These are phyloP conservation scores for Chymomyza amoena DNA, from an alignment of 2,888 invertebrate genomes.

Conservation along the genomic window DNA sequence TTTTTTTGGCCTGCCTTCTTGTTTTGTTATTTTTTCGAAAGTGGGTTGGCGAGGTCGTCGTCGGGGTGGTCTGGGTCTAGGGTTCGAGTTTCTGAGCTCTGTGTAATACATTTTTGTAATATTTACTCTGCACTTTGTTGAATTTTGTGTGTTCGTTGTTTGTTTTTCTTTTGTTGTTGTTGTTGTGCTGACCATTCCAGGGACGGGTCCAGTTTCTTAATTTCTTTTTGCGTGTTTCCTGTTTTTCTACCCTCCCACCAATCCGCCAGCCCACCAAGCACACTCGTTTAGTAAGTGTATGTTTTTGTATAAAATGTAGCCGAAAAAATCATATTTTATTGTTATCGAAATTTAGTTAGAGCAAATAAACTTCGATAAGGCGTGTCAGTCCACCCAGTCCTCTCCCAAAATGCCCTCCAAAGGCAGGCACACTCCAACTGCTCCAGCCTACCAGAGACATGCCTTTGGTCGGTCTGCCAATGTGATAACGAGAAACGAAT, in stretches of 20 bases:
- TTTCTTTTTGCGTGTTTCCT: conserved; percentile 58
- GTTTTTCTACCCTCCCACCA: neutral
- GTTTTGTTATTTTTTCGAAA: conserved; percentile 18
- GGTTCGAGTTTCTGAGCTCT: neutral
- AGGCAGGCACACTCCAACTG: too few relatives aligned
- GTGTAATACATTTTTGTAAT: conserved; percentile 66
- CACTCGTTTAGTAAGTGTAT: neutral
- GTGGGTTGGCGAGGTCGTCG: conserved; percentile 2
- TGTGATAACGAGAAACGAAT: conserved; percentile 20
- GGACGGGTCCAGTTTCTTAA: conserved; percentile 54
- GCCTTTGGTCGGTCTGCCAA: too few relatives aligned
- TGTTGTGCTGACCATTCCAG: neutral
- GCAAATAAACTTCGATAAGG: conserved; percentile 54
- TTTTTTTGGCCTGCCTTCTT: conserved; percentile 14
- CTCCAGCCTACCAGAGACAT: too few relatives aligned
- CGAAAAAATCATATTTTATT: conserved; percentile 68
- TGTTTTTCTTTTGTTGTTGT: conserved; percentile 30
- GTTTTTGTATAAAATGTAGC: conserved; percentile 28
- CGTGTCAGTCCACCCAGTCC: too few relatives aligned
- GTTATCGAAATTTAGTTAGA: conserved; percentile 65
- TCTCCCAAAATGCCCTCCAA: neutral
- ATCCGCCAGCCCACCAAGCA: neutral
- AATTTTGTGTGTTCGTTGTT: conserved; percentile 46
- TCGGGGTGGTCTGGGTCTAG: too few relatives aligned
- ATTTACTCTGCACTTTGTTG: conserved; percentile 66